Conservation (phyloP, 2,113 vertebrate genomes). For the Atlantisia rogersi region DNA sequence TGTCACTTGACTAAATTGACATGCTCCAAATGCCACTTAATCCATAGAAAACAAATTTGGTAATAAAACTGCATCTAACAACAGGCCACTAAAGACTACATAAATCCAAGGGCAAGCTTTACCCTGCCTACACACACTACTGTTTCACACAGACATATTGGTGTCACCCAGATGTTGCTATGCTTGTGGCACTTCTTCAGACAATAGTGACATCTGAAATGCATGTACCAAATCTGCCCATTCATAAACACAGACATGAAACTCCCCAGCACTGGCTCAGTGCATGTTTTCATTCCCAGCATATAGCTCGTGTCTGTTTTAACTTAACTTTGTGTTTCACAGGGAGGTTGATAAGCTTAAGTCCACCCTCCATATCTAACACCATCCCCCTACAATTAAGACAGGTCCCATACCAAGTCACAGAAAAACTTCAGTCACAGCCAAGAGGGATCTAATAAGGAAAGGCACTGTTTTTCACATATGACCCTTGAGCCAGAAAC, state of each 20-base stretch:
- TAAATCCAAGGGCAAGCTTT: neutral
- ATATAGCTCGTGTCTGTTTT: neutral
- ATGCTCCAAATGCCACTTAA: constrained; percentile 7
- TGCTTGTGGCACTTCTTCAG: neutral
- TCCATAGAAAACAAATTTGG: neutral
- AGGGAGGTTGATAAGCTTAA: neutral
- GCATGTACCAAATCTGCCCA: neutral
- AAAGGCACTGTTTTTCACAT: neutral
- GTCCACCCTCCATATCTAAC: neutral
- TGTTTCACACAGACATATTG: neutral
- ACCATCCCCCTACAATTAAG: neutral
- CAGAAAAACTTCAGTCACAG: neutral
- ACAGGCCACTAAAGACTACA: neutral
- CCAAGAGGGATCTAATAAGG: neutral
- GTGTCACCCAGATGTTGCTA: neutral
- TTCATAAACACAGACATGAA: neutral
- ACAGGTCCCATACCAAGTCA: neutral
- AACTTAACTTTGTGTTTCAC: neutral
- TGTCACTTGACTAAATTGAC: constrained; percentile 5
- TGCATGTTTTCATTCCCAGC: neutral
- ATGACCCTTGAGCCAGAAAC: neutral
- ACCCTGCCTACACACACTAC: neutral
- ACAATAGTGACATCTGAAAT: neutral
- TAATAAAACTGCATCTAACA: neutral
- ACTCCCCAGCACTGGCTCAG: neutral